A percentile compares a stretch with the other conserved stretches of the same genome.
phyloP scores from a whole-genome alignment of 1,140 invertebrate species.

The Propsilocerus akamusi region DNA sequence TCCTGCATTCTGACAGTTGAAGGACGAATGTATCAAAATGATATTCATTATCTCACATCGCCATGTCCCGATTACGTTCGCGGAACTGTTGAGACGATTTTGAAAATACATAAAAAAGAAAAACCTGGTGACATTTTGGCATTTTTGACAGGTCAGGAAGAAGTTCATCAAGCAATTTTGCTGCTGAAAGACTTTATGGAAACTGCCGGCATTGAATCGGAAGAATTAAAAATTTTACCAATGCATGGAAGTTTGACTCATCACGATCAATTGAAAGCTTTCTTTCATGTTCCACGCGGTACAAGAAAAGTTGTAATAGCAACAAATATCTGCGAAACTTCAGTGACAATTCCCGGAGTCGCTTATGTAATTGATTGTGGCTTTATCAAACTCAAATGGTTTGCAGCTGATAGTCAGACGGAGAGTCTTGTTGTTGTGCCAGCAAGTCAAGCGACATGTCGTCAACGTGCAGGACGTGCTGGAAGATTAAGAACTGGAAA shows the following conservation, averaged over 20 bases:
- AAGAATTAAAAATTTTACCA: conserved; percentile 58
- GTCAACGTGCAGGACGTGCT: conserved; percentile 81
- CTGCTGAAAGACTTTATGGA: conserved; percentile 44
- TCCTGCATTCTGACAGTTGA: conserved; percentile 73
- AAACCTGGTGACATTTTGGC: conserved; percentile 73
- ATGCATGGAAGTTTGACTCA: conserved; percentile 83
- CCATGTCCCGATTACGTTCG: conserved; percentile 83
- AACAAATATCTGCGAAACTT: conserved; percentile 97
- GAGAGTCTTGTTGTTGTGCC: conserved; percentile 73
- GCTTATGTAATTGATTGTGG: conserved; percentile 86
- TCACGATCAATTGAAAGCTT: conserved; percentile 74
- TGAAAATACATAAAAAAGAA: conserved; percentile 78
- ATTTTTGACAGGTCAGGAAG: conserved; percentile 89
- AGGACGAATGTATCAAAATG: conserved; percentile 76
- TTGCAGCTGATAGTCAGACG: conserved; percentile 63
- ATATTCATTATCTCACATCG: conserved; percentile 68
- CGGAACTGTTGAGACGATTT: conserved; percentile 64
- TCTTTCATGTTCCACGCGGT: conserved; percentile 53
- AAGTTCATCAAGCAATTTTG: conserved; percentile 58
- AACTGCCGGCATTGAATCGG: conserved; percentile 29
- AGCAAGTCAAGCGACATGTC: conserved; percentile 73
- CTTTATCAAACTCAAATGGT: conserved; percentile 91
- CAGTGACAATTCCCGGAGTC: conserved; percentile 62
- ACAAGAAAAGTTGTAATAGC: conserved; percentile 83
- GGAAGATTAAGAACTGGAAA: conserved; percentile 73